These are phyloP conservation scores for Augiades crinisus DNA, from an alignment of 2,888 invertebrate species.

Conservation along the genomic window DNA sequence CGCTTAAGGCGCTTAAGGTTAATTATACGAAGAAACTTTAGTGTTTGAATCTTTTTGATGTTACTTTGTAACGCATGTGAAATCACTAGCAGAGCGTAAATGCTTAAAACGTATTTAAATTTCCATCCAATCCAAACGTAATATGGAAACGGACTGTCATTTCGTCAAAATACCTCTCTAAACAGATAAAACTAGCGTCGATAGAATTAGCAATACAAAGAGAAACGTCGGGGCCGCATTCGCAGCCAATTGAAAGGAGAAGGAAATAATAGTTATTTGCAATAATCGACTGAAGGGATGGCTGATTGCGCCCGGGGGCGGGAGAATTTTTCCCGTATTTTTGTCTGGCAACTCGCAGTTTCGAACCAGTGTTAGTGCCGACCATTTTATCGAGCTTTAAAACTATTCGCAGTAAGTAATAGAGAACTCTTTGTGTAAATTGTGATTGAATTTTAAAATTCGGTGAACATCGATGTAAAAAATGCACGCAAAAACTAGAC, in stretches of 20 bases:
- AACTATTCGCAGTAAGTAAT: conserved; percentile 7
- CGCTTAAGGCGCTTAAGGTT: too few relatives aligned
- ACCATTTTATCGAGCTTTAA: conserved; percentile 15
- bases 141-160: background rate
- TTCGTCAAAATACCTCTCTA: conserved; percentile 22
- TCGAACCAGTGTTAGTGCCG: conserved; percentile 41
- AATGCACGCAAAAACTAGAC: background rate
- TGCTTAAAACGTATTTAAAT: too few relatives aligned
- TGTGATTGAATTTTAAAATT: conserved; percentile 10
- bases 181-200: conserved; percentile 62
- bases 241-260: conserved; percentile 69
- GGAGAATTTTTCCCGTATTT: conserved; percentile 54
- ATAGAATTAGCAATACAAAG: conserved; percentile 70
- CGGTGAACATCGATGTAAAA: background rate
- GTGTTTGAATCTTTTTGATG: too few relatives aligned
- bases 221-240: conserved; percentile 48
- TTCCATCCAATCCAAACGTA: background rate
- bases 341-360: conserved; percentile 47
- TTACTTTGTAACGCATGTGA: too few relatives aligned
- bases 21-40: too few relatives aligned
- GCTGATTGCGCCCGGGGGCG: conserved; percentile 74
- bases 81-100: too few relatives aligned
- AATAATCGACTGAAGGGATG: conserved; percentile 76
- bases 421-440: conserved; percentile 1
- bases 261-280: conserved; percentile 72